Percentiles rank a stretch among this genome's conserved stretches.
phyloP scores from a whole-genome alignment of 2,888 invertebrate genomes.

The Drosophila anomelani region DNA sequence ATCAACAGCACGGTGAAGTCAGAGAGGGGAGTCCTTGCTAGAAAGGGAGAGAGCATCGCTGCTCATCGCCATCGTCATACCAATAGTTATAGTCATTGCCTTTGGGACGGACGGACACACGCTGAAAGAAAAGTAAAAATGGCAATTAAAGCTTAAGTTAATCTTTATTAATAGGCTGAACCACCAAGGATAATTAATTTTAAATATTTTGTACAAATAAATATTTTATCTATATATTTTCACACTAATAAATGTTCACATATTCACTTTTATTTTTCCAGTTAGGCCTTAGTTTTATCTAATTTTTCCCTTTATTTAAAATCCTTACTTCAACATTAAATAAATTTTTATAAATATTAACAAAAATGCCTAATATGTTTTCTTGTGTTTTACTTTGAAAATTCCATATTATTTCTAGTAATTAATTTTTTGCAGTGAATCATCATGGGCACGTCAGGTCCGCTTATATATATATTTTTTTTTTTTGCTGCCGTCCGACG shows the following conservation, averaged over 20 bases:
- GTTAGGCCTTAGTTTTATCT: too few relatives aligned
- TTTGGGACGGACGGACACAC: neutral
- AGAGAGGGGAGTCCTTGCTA: neutral
- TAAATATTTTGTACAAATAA: too few relatives aligned
- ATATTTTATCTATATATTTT: too few relatives aligned
- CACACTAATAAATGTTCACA: too few relatives aligned
- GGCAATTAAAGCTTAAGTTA: neutral
- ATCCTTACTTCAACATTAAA: too few relatives aligned
- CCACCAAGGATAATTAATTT: too few relatives aligned
- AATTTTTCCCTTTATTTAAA: too few relatives aligned
- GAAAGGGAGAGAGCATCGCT: slow-evolving; percentile 33
- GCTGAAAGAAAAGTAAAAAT: neutral
- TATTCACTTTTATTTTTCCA: too few relatives aligned
- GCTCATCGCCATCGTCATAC: slow-evolving; percentile 16
- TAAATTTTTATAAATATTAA: too few relatives aligned
- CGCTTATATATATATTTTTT: neutral
- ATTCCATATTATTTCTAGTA: too few relatives aligned
- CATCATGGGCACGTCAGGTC: slow-evolving; percentile 47
- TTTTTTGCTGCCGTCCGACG: slow-evolving; percentile 53
- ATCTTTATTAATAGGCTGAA: neutral
- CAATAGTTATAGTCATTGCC: slow-evolving; percentile 3
- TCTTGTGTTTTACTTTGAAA: too few relatives aligned
- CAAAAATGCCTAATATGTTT: too few relatives aligned
- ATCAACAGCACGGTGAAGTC: slow-evolving; percentile 54
- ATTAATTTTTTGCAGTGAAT: neutral